Percentiles rank a stretch among this genome's conserved stretches.
phyloP scores from a whole-genome alignment of 2,797 vertebrate genomes.

The Neomorphus geoffroyi region DNA sequence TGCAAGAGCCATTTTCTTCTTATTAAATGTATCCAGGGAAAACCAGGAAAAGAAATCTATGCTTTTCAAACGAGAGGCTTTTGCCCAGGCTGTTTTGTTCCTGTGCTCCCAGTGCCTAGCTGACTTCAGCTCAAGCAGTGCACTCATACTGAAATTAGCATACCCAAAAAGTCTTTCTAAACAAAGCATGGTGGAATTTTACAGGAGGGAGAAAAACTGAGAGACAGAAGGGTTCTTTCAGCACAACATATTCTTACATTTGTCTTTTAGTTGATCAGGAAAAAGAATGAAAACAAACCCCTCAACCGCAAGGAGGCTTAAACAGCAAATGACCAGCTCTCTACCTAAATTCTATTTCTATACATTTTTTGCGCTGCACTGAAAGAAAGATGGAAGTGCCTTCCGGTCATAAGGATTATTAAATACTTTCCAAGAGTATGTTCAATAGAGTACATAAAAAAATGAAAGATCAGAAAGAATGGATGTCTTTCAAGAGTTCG shows the following conservation, averaged over 20 bases:
- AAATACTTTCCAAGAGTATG: not conserved
- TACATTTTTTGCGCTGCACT: not conserved
- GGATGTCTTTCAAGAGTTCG: not conserved
- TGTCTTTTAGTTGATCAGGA: not conserved
- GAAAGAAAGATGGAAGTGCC: not conserved
- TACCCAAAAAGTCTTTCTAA: not conserved
- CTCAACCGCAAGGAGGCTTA: not conserved
- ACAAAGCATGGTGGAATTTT: not conserved
- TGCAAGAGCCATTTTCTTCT: slow-evolving; percentile 2
- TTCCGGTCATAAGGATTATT: not conserved
- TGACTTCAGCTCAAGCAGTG: not conserved
- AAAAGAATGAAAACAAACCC: not conserved
- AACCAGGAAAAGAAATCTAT: not conserved
- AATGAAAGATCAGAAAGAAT: not conserved
- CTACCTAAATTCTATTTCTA: not conserved
- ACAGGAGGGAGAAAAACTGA: not conserved
- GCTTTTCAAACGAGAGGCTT: not conserved
- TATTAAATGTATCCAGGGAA: slow-evolving; percentile 21
- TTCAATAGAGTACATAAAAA: not conserved
- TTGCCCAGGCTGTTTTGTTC: not conserved
- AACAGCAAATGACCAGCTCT: not conserved
- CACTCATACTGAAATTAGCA: not conserved
- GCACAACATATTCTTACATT: not conserved
- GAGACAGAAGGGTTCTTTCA: not conserved
- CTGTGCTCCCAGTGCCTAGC: not conserved